Percentiles rank a stretch among this genome's conserved stretches.
These are phyloP conservation scores for Zosterops pallidus DNA, from an alignment of 2,113 vertebrate genomes.

Conservation along the genomic window DNA sequence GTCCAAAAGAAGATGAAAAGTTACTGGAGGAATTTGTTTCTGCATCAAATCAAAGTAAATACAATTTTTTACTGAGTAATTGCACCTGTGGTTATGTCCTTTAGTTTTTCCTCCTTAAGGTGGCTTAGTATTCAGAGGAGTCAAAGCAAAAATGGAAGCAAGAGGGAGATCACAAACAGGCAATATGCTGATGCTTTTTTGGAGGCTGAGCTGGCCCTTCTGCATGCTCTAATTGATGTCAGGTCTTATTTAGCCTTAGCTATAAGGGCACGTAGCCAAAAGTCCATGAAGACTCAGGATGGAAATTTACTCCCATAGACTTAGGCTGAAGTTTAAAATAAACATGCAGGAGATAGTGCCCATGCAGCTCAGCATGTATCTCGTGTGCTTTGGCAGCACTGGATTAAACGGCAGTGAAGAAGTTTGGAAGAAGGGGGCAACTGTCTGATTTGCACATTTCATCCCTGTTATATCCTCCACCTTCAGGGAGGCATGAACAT, in stretches of 20 bases:
- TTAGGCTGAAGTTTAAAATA: conserved; percentile 4
- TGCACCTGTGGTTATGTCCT: background rate
- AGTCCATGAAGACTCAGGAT: background rate
- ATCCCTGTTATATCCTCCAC: background rate
- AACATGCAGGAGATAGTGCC: background rate
- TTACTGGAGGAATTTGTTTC: background rate
- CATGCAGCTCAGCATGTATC: background rate
- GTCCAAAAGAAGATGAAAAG: background rate
- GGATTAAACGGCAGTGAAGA: background rate
- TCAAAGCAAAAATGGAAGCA: background rate
- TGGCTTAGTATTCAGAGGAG: background rate
- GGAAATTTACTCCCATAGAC: conserved; percentile 9
- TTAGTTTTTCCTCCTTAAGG: background rate
- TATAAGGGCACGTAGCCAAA: background rate
- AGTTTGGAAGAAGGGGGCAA: background rate
- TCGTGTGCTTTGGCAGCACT: background rate
- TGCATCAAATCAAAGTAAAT: background rate
- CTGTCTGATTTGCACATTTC: background rate
- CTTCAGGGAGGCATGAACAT: background rate
- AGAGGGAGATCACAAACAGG: background rate
- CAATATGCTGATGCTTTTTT: background rate
- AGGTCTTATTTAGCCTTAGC: background rate
- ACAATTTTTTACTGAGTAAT: background rate
- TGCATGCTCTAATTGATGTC: background rate
- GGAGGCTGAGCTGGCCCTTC: conserved; percentile 1